A percentile compares a stretch with the other conserved stretches of the same genome.
Conservation (phyloP, 2,888 invertebrate genomes). For the Diarsia brunnea region DNA sequence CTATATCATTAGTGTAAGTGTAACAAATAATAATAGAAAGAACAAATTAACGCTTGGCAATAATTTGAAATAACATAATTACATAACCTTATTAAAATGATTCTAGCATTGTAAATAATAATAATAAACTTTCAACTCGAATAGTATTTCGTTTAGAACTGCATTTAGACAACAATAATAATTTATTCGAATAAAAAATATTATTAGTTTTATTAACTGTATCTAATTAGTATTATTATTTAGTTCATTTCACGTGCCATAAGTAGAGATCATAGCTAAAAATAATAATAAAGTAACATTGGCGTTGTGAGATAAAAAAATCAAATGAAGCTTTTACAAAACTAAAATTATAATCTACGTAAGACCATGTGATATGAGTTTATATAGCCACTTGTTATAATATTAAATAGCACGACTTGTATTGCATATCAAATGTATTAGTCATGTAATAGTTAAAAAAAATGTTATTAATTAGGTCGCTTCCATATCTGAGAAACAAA, state of each 20-base stretch:
- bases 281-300: conserved; percentile 82
- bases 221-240: conserved; percentile 69
- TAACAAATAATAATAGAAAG: conserved; percentile 74
- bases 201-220: conserved; percentile 61
- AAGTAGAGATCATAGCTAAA: conserved; percentile 78
- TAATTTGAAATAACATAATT: conserved; percentile 82
- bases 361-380: conserved; percentile 89
- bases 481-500: conserved; percentile 76
- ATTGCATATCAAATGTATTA: conserved; percentile 89
- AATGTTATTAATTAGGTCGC: conserved; percentile 74
- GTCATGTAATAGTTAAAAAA: conserved; percentile 77
- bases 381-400: conserved; percentile 88
- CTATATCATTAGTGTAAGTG: conserved; percentile 87
- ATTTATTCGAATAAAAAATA: conserved; percentile 58
- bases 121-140: conserved; percentile 52
- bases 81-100: conserved; percentile 59
- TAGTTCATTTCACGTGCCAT: conserved; percentile 87
- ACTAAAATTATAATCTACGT: conserved; percentile 86
- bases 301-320: conserved; percentile 89
- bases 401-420: conserved; percentile 87
- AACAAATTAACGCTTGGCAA: conserved; percentile 88
- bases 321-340: conserved; percentile 85
- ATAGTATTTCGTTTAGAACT: conserved; percentile 49
- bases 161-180: conserved; percentile 50
- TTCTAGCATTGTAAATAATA: conserved; percentile 64